Evolutionary conservation across 2,113 vertebrate species (phyloP).

Genomic region (Bufo gargarizans): DNA sequence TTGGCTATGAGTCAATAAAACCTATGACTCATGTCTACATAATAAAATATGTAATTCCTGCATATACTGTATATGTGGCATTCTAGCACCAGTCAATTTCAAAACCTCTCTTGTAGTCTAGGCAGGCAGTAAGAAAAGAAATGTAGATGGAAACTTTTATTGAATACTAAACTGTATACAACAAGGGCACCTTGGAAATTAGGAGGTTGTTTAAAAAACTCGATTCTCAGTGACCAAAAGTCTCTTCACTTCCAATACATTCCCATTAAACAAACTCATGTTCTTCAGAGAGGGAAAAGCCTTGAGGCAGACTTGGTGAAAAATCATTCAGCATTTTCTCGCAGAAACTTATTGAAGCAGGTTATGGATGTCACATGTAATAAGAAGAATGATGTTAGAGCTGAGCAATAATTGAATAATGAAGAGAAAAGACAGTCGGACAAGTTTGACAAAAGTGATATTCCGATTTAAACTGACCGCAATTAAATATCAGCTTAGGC

Average conservation of each 20-base stretch:
- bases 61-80: neutral
- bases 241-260: constrained; percentile 4
- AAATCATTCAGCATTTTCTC: neutral
- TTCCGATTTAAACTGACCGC: neutral
- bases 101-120: neutral
- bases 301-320: constrained; percentile 1
- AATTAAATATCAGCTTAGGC: neutral
- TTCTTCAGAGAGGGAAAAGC: constrained; percentile 6
- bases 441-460: neutral
- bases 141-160: neutral
- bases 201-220: constrained; percentile 10
- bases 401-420: neutral
- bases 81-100: neutral
- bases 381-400: neutral
- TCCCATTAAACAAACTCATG: neutral
- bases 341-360: neutral
- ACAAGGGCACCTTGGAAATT: constrained; percentile 5
- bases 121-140: neutral
- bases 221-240: neutral
- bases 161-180: constrained; percentile 1
- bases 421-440: neutral
- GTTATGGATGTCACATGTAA: neutral
- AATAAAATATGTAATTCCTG: neutral
- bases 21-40: neutral
- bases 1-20: neutral